Conservation (phyloP, 2,113 vertebrate genomes). For the Harpagus bidentatus region DNA sequence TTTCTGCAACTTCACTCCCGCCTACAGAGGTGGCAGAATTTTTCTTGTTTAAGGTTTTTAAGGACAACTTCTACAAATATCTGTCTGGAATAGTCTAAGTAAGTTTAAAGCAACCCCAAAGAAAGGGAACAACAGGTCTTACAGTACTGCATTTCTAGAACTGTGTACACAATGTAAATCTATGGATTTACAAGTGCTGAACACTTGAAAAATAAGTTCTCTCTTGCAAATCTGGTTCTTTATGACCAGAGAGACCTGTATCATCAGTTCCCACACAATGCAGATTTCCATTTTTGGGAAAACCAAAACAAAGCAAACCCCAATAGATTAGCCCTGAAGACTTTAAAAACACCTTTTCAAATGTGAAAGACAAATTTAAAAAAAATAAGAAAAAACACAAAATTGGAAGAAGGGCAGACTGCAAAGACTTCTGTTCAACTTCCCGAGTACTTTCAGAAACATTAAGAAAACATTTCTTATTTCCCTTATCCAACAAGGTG, state of each 20-base stretch:
- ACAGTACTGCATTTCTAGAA: not conserved
- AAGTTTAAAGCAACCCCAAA: not conserved
- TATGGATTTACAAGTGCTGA: not conserved
- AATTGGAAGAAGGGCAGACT: not conserved
- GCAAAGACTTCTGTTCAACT: not conserved
- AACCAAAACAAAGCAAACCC: not conserved
- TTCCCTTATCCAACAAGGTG: not conserved
- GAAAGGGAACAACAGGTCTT: not conserved
- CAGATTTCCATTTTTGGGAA: not conserved
- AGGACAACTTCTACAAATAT: conserved; percentile 31
- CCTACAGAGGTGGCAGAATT: conserved; percentile 13
- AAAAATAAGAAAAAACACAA: not conserved
- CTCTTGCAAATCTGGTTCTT: not conserved
- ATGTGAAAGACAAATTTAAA: not conserved
- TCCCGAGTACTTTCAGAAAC: not conserved
- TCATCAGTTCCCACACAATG: not conserved
- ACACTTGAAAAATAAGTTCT: not conserved
- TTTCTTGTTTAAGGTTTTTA: conserved; percentile 5
- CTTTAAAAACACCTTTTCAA: not conserved
- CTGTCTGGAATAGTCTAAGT: not conserved
- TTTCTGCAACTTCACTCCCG: conserved; percentile 11
- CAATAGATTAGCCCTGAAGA: not conserved
- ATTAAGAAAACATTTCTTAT: not conserved
- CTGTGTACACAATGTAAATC: not conserved
- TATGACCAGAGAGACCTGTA: not conserved